Percentiles rank a stretch among this genome's conserved stretches.
phyloP scores from a whole-genome alignment of 2,113 vertebrate species.

The human (Homo sapiens) region GRCh38 chr5:64143501-64144000 shows the following conservation, averaged over 20 bases:
- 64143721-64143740: neutral
- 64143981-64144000: neutral
- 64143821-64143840: neutral
- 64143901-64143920: neutral
- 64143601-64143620: neutral
- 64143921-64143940: neutral
- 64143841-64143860: neutral
- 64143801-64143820: neutral
- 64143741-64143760: neutral
- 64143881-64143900: neutral
- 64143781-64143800: neutral
- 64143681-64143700: neutral
- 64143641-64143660: neutral
- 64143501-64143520: neutral
- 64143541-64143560: neutral
- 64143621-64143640: neutral
- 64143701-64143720: neutral
- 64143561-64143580: neutral
- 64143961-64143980: neutral
- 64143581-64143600: neutral
- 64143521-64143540: neutral
- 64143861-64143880: neutral
- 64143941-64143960: neutral
- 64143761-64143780: neutral
- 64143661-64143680: neutral